These are phyloP conservation scores for Aphrophora alni DNA, from an alignment of 2,888 invertebrate genomes.

Conservation along the genomic window DNA sequence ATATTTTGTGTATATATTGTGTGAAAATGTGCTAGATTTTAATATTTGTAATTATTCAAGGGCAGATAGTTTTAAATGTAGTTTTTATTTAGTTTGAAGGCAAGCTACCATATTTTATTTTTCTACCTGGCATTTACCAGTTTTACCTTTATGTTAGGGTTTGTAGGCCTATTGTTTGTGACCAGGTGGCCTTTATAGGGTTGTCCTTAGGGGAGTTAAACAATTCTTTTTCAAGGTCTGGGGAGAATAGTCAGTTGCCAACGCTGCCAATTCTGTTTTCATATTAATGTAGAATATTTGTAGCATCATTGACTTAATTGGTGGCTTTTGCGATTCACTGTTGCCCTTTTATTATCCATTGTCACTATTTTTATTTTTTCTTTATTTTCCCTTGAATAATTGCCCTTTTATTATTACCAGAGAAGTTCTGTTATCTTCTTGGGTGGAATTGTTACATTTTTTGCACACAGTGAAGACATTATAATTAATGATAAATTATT, in stretches of 20 bases:
- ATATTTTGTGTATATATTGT: constrained; percentile 17
- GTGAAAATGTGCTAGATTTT: not conserved
- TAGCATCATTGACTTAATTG: constrained; percentile 31
- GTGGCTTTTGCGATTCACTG: constrained; percentile 41
- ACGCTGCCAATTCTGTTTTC: constrained; percentile 39
- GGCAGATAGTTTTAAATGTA: not conserved
- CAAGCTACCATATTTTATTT: constrained; percentile 15
- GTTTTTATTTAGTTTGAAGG: not conserved
- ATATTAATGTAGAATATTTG: not conserved
- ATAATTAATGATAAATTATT: constrained; percentile 1
- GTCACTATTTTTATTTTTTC: not conserved
- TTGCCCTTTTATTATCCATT: not conserved
- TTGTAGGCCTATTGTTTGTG: constrained; percentile 10
- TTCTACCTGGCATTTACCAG: constrained; percentile 4
- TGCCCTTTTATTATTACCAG: not conserved
- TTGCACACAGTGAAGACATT: not conserved
- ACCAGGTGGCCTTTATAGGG: constrained; percentile 28
- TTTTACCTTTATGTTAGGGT: not conserved
- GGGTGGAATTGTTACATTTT: constrained; percentile 9
- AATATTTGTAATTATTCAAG: not conserved
- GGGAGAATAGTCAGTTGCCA: constrained; percentile 35
- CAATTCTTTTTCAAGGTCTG: not conserved
- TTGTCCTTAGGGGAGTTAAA: not conserved
- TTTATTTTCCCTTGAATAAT: constrained; percentile 14
- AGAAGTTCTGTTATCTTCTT: not conserved